Evolutionary conservation across 2,888 invertebrate species (phyloP), one percentile per base, ranked within the genome.

Genomic region (Hylaea fasciaria): DNA sequence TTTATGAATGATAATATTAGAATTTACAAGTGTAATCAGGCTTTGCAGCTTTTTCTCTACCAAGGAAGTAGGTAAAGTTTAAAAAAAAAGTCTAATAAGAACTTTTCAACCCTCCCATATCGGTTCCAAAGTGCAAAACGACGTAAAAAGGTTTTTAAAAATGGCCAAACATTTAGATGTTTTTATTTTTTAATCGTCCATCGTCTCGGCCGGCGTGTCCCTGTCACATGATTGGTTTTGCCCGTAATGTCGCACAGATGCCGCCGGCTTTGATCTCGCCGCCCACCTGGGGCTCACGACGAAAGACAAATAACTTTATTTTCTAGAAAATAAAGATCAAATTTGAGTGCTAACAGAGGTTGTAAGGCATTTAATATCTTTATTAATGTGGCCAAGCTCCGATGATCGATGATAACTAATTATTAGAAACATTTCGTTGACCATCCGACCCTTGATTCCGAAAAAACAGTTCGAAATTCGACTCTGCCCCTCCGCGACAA

Each of bases 321-420:
- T 0, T 0, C 1, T 17, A 1, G 0, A 0, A 0, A 0, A 17
- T 64, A 72, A 43, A 49, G 59, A 58, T 13, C 32, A 54, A 12
- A 51, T 57, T 66, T 13, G 17, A 1, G 2, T 40, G 32, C 1
- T 0, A 8, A 12, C 52, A 22, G 46, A 52, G 61, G 64, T 67
- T 71, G 68, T 74, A 81, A 81, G 85, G 87, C 86, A 87, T 88
- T 88, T 87, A 85, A 89, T 89, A 88, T 87, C 89, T 89, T 85
- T 89, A 88, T 89, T 88, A 88, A 88, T 87, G 87, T 87, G 83
- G 83, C 82, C 85, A 80, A 81, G 83, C 80, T 83, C 77, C 76
- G 88, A 87, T 88, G 88, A 89, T 88, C 85, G 88, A 89, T 88
- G 89, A 88, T 88, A 88, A 88, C 87, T 89, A 89, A 89, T 89